Conservation (phyloP, 2,797 vertebrate species). For the Eidolon dupreanum region DNA sequence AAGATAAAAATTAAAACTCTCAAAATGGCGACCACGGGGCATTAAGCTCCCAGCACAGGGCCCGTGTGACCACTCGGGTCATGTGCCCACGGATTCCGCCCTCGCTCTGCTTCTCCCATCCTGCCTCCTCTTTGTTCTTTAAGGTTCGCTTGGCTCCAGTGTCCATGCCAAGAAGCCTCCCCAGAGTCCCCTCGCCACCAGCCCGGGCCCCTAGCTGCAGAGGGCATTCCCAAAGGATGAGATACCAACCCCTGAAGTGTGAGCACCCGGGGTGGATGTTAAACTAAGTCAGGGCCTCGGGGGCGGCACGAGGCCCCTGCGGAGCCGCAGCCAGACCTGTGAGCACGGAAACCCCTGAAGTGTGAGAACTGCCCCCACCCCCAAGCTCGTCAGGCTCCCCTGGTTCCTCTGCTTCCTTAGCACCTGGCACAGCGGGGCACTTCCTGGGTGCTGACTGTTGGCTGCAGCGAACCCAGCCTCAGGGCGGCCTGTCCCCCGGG, state of each 20-base stretch:
- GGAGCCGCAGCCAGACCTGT: neutral
- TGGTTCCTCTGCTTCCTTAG: accelerated
- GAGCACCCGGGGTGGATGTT: neutral
- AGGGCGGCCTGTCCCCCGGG: neutral
- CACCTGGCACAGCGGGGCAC: too few relatives aligned
- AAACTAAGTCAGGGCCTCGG: neutral
- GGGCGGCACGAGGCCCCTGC: accelerated
- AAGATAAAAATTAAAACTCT: neutral
- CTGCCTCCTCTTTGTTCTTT: neutral
- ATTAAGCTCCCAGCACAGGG: neutral
- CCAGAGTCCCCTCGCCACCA: neutral
- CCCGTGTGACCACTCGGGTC: accelerated
- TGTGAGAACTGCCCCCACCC: neutral
- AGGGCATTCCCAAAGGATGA: neutral
- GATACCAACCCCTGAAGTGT: too few relatives aligned
- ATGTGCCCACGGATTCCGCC: accelerated
- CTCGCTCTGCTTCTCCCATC: neutral
- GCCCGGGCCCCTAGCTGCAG: too few relatives aligned
- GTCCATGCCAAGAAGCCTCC: neutral
- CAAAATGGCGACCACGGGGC: neutral
- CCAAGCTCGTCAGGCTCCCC: neutral
- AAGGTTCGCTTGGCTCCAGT: neutral
- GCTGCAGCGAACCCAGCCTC: neutral
- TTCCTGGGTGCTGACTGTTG: too few relatives aligned
- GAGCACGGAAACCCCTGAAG: neutral